Percentiles rank a stretch among this genome's conserved stretches.
Conservation (phyloP, 1,140 invertebrate species). For the Mercenaria mercenaria region DNA sequence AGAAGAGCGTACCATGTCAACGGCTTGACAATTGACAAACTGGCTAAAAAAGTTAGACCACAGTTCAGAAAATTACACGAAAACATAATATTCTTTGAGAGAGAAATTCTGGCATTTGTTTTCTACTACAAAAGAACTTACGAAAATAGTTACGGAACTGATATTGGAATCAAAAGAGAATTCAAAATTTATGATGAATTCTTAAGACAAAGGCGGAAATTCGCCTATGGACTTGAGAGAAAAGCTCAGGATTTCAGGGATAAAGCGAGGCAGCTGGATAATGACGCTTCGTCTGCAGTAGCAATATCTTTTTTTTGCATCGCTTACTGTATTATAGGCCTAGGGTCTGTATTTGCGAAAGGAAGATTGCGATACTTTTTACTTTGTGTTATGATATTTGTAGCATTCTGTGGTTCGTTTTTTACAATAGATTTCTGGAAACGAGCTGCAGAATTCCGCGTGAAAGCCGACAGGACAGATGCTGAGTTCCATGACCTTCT, state of each 20-base stretch:
- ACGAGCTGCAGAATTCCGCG: not conserved
- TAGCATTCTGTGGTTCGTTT: not conserved
- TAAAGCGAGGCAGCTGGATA: not conserved
- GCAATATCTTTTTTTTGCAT: not conserved
- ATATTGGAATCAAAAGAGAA: not conserved
- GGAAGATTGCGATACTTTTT: too few relatives aligned
- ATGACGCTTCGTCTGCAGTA: not conserved
- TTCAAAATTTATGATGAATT: not conserved
- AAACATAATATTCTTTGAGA: not conserved
- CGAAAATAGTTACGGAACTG: not conserved
- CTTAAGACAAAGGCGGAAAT: not conserved
- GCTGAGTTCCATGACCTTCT: not conserved
- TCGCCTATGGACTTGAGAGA: not conserved
- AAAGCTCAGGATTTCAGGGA: not conserved
- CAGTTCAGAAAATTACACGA: not conserved
- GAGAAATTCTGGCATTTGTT: not conserved
- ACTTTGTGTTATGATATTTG: too few relatives aligned
- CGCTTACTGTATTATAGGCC: not conserved
- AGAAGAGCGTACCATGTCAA: not conserved
- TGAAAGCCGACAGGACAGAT: not conserved
- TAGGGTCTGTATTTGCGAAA: too few relatives aligned
- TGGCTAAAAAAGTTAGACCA: not conserved
- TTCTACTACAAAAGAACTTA: not conserved
- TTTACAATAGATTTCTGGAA: not conserved
- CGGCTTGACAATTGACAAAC: not conserved